phyloP scores from a whole-genome alignment of 2,797 vertebrate species.

The Anableps anableps region DNA sequence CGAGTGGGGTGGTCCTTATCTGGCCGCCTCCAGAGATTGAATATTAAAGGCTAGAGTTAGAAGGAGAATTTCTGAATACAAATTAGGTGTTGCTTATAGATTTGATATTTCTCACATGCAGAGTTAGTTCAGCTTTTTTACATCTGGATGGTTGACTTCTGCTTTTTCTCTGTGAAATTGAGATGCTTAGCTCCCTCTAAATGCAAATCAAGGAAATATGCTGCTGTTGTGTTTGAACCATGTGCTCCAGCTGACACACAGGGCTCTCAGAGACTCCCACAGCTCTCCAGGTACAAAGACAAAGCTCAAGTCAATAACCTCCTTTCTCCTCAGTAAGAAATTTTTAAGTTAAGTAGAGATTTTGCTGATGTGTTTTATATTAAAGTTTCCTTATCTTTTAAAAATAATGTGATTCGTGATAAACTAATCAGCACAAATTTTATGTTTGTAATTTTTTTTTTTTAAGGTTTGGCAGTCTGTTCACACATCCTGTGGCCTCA shows the following conservation, averaged over 20 bases:
- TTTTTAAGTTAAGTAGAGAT: neutral
- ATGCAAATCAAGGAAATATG: constrained; percentile 29
- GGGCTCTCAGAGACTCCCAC: constrained; percentile 8
- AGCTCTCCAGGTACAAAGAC: neutral
- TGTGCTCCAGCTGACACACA: constrained; percentile 29
- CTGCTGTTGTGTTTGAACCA: constrained; percentile 27
- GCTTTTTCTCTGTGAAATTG: constrained; percentile 15
- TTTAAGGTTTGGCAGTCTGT: neutral
- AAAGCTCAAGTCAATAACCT: neutral
- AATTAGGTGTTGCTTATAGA: constrained; percentile 36
- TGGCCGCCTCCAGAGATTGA: constrained; percentile 20
- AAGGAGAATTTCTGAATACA: constrained; percentile 34
- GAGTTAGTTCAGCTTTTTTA: neutral
- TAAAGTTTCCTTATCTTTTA: neutral
- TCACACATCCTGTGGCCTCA: neutral
- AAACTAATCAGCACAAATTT: neutral
- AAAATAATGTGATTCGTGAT: neutral
- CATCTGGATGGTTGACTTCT: constrained; percentile 10
- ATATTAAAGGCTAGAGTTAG: constrained; percentile 22
- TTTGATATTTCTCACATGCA: constrained; percentile 7
- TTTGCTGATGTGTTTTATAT: neutral
- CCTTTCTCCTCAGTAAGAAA: neutral
- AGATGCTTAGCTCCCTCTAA: constrained; percentile 20
- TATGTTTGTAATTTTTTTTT: neutral
- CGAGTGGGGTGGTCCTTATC: neutral